Base-by-base conservation (phyloP, 2,888 invertebrate species). In the Diploptera punctata region DNA sequence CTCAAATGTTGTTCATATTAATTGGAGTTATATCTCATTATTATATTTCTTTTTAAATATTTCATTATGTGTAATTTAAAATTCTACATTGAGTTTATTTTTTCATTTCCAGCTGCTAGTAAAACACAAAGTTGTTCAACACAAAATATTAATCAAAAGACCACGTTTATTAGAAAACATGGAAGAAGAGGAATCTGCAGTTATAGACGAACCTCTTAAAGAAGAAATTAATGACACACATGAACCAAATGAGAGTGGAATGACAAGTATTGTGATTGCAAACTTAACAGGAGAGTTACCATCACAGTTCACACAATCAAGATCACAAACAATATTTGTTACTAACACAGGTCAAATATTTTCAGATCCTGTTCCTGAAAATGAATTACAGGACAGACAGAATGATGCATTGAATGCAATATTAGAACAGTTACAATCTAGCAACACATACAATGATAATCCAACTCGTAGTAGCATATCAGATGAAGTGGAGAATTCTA, bases 21-120 rank as follows among this genome's bases (percentile, higher is more conserved):
- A n/a, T n/a, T n/a, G n/a, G n/a, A n/a, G n/a, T n/a, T n/a, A n/a
- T n/a, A n/a, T n/a, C n/a, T n/a, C n/a, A n/a, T n/a, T n/a, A n/a
- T n/a, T n/a, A n/a, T n/a, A n/a, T n/a, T n/a, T n/a, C n/a, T n/a
- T n/a, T n/a, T n/a, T n/a, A n/a, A n/a, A n/a, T n/a, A n/a, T n/a
- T n/a, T n/a, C n/a, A n/a, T n/a, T n/a, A n/a, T n/a, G n/a, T n/a
- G n/a, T n/a, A n/a, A n/a, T n/a, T n/a, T n/a, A n/a, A n/a, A n/a
- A n/a, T n/a, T n/a, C n/a, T n/a, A n/a, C n/a, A n/a, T n/a, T n/a
- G n/a, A n/a, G n/a, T n/a, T n/a, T n/a, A n/a, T n/a, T n/a, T n/a
- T 38, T 29, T 49, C 19, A n/a, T n/a, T 70, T 70, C 3, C 70
- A 70, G 70, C 26, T 70, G 33, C 9, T 70, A 47, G 61, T 70